These are phyloP conservation scores for Ctenopoma multispine DNA, from an alignment of 2,797 vertebrate genomes.

Conservation along the genomic window DNA sequence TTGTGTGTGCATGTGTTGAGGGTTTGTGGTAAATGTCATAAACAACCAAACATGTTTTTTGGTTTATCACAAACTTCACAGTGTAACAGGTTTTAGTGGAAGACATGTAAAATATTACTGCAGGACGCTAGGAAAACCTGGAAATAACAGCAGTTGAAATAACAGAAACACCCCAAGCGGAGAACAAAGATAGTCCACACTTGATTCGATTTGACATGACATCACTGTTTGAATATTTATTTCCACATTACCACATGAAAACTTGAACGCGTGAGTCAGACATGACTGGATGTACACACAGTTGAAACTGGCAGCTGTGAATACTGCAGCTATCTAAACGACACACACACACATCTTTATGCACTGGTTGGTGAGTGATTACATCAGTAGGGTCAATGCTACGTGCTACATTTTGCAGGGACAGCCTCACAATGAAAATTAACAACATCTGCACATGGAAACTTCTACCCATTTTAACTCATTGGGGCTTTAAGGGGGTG, in stretches of 20 bases:
- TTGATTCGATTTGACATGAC: slow-evolving; percentile 24
- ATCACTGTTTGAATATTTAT: slow-evolving; percentile 66
- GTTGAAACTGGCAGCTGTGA: slow-evolving; percentile 22
- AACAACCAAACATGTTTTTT: neutral
- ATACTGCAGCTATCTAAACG: neutral
- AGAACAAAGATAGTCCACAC: slow-evolving; percentile 33
- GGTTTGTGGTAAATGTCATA: slow-evolving; percentile 4
- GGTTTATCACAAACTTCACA: slow-evolving; percentile 17
- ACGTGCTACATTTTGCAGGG: slow-evolving; percentile 15
- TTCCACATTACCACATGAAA: slow-evolving; percentile 48
- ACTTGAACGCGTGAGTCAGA: slow-evolving; percentile 17
- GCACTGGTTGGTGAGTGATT: slow-evolving; percentile 24
- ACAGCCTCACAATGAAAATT: slow-evolving; percentile 52
- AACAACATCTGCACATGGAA: slow-evolving; percentile 75
- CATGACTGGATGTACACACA: neutral
- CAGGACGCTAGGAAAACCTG: neutral
- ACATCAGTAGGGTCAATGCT: slow-evolving; percentile 41
- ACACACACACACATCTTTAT: slow-evolving; percentile 20
- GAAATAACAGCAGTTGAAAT: slow-evolving; percentile 10
- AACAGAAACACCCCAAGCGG: slow-evolving; percentile 1
- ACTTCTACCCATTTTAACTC: slow-evolving; percentile 52
- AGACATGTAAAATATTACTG: slow-evolving; percentile 15
- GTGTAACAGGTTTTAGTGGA: neutral
- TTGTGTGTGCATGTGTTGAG: slow-evolving; percentile 1
- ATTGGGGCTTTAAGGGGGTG: slow-evolving; percentile 32